Evolutionary conservation across 1,140 invertebrate species (phyloP).

Genomic region (Micrasema minimum): DNA sequence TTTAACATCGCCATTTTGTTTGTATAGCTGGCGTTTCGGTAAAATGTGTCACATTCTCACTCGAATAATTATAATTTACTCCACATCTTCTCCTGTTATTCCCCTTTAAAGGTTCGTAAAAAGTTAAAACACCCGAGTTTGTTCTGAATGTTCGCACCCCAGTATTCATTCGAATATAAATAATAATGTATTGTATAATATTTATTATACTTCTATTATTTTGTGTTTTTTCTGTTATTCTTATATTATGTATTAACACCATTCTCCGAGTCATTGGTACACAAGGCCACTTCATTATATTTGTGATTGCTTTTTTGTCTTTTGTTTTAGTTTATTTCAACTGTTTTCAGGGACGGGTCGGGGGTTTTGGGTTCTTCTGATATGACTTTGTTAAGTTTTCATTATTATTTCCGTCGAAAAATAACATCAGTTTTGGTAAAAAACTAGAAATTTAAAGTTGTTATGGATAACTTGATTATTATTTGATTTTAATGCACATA

Average conservation of each 20-base stretch:
- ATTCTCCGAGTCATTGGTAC: neutral
- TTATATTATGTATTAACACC: neutral
- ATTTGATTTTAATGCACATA: too few relatives aligned
- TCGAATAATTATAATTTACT: constrained; percentile 51
- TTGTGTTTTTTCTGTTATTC: neutral
- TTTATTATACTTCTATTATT: neutral
- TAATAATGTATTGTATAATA: neutral
- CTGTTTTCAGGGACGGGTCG: too few relatives aligned
- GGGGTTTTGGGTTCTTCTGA: too few relatives aligned
- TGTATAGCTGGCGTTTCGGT: constrained; percentile 19
- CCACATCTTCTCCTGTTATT: constrained; percentile 33
- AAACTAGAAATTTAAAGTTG: too few relatives aligned
- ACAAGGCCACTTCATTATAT: neutral
- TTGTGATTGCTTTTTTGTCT: neutral
- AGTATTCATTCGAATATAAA: too few relatives aligned
- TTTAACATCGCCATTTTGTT: constrained; percentile 14
- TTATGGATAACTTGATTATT: too few relatives aligned
- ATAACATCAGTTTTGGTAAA: too few relatives aligned
- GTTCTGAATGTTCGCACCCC: constrained; percentile 1
- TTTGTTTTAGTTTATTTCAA: too few relatives aligned
- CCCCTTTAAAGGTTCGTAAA: constrained; percentile 46
- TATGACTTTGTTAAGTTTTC: too few relatives aligned
- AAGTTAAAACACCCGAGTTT: constrained; percentile 39
- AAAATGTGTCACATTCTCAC: constrained; percentile 43
- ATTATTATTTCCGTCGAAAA: too few relatives aligned